These are phyloP conservation scores for Phalacrocorax carbo DNA, from an alignment of 2,113 vertebrate genomes.

Conservation along the genomic window DNA sequence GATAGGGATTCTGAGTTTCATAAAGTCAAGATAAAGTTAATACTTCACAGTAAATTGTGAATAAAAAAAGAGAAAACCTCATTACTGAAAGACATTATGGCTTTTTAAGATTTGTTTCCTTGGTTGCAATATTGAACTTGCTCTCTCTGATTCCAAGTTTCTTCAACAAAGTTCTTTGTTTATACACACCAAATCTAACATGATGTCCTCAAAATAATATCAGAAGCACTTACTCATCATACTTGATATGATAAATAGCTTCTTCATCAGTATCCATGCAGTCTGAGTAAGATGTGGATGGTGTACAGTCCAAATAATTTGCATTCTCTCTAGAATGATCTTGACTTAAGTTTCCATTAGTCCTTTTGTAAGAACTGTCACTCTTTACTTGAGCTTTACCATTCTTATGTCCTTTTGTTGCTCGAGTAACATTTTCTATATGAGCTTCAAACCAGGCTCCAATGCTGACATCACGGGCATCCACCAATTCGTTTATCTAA, in stretches of 20 bases:
- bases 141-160: background rate
- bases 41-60: background rate
- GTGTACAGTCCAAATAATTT: conserved; percentile 80
- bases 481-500: conserved; percentile 94
- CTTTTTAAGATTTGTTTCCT: conserved; percentile 36
- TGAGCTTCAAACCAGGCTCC: conserved; percentile 94
- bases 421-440: conserved; percentile 83
- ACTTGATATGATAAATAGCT: conserved; percentile 91
- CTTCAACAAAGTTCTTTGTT: conserved; percentile 4
- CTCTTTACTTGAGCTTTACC: conserved; percentile 81
- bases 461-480: conserved; percentile 89
- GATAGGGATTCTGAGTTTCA: background rate
- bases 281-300: conserved; percentile 88
- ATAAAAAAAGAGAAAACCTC: background rate
- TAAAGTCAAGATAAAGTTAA: background rate
- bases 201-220: conserved; percentile 60
- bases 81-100: background rate
- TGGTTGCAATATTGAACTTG: conserved; percentile 27
- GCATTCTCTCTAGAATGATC: conserved; percentile 81
- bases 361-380: conserved; percentile 83
- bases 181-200: conserved; percentile 38
- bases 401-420: conserved; percentile 81
- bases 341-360: conserved; percentile 82
- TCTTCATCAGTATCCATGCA: conserved; percentile 78
- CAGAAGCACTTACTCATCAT: conserved; percentile 91